Base-by-base conservation (phyloP, 2,888 invertebrate genomes). In the Colletes collaris region DNA sequence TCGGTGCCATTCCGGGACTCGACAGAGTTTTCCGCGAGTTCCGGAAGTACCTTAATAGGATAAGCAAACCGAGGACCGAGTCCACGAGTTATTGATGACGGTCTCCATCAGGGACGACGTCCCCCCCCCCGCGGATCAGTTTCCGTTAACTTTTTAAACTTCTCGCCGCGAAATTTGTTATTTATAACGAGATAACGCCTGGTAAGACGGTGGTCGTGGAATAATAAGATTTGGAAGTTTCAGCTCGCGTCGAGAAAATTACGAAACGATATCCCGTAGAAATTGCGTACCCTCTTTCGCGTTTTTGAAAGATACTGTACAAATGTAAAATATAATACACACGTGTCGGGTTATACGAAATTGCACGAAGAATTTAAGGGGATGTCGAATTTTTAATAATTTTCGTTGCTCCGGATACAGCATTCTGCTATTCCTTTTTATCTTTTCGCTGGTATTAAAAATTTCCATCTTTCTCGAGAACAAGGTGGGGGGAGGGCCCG, bases 41-140 rank as follows among this genome's bases (percentile, higher is more conserved):
- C 37, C 58, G 37, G 16, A 56, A 58, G 37, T 40, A n/a, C 58
- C 40, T 58, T 58, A 58, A 58, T 40, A 35, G 37, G 56, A 56
- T n/a, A 8, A 35, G 56, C 11, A 27, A 56, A 7, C 8, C 16
- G n/a, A 5, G 55, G 19, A 40, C 19, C 19, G 27, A 8, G 19
- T 8, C 13, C 35, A 52, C n/a, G 56, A 55, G 56, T 37, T 56
- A 56, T 56, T 13, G 56, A 56, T 56, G 56, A 13, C 37, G 4
- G 56, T 56, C n/a, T 27, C 37, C 56, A 35, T 56, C 56, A 8
- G 56, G 56, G 35, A 4, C 5, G 56, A 56, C 35, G 56, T 27
- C 37, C 11, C 16, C 37, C 11, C 16, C 16, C 11, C 4, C 11
- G 35, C 3, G 35, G 37, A 56, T 56, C 56, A 27, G 16, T 27